Conservation (phyloP, 2,113 vertebrate species). For the mouse (Mus musculus) region GRCm39 chr1:125794001-125794500, state of each 20-base stretch:
- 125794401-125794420: background rate
- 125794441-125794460: too few species aligned
- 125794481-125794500: background rate
- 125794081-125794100: background rate
- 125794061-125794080: background rate
- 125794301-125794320: too few species aligned
- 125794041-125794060: background rate
- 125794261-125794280: background rate
- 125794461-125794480: background rate
- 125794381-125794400: background rate
- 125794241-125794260: background rate
- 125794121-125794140: background rate
- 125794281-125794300: background rate
- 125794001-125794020: background rate
- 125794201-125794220: background rate
- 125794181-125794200: background rate
- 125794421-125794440: background rate
- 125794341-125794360: background rate
- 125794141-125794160: background rate
- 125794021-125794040: background rate
- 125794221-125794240: background rate
- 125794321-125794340: background rate
- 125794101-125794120: background rate
- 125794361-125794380: background rate
- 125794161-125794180: background rate